Conservation (phyloP, 2,888 invertebrate species). For the Ophion slaviceki region DNA sequence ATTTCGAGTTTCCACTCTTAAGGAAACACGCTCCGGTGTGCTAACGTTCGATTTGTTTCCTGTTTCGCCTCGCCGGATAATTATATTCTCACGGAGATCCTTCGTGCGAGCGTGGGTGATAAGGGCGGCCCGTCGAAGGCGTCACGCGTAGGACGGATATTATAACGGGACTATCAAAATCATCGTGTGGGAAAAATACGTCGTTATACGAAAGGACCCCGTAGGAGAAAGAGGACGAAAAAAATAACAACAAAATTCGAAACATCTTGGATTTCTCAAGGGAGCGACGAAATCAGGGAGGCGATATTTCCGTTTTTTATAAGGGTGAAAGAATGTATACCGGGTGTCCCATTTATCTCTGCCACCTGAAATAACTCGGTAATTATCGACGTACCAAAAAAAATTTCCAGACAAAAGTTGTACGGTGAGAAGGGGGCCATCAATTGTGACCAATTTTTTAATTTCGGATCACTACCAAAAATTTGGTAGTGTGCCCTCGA, state of each 20-base stretch:
- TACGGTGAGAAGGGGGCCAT: too few relatives aligned
- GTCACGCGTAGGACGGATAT: neutral
- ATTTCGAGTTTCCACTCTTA: neutral
- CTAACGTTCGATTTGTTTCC: neutral
- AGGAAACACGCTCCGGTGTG: neutral
- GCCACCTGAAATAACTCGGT: neutral
- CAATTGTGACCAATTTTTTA: too few relatives aligned
- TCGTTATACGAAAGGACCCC: conserved; percentile 29
- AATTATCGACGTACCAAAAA: too few relatives aligned
- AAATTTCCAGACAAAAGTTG: too few relatives aligned
- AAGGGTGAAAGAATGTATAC: conserved; percentile 7
- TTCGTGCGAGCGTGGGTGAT: neutral
- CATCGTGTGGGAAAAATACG: conserved; percentile 27
- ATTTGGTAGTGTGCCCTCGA: too few relatives aligned
- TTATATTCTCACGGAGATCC: neutral
- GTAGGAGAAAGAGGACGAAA: neutral
- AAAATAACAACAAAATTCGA: neutral
- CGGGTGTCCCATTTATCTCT: too few relatives aligned
- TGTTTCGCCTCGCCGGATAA: neutral
- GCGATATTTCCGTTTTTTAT: conserved; percentile 28
- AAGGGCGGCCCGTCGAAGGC: neutral
- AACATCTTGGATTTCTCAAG: conserved; percentile 50
- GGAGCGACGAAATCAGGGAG: conserved; percentile 31
- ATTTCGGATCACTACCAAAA: too few relatives aligned
- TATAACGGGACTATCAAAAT: conserved; percentile 30